Conservation (phyloP, 2,113 vertebrate genomes). For the Columba janthina region DNA sequence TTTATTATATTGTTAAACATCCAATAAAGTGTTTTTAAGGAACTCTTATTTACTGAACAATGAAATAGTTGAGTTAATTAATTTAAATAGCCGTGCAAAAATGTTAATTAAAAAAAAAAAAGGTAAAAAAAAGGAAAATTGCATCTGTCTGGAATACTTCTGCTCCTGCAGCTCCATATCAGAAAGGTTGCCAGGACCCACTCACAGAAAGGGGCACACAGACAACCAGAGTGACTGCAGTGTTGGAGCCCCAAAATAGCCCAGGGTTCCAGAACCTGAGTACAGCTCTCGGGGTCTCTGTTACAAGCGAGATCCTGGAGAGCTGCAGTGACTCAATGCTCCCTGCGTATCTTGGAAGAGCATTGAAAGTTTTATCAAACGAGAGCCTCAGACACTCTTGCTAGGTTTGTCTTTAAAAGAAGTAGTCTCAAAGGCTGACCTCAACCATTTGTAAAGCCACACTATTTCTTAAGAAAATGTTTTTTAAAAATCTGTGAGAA, state of each 20-base stretch:
- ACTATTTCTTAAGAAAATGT: background rate
- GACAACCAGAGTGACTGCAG: background rate
- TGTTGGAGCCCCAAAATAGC: background rate
- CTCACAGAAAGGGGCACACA: background rate
- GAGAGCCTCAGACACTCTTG: accelerated
- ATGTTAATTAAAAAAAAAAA: background rate
- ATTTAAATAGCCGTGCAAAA: background rate
- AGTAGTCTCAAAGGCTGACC: background rate
- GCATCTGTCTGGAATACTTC: background rate
- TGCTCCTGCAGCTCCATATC: background rate
- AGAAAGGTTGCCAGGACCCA: background rate
- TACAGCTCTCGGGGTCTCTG: background rate
- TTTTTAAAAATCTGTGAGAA: background rate
- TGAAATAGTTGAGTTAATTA: background rate
- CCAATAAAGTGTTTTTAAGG: conserved; percentile 43
- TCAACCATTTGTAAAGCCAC: background rate
- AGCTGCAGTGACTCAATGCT: background rate
- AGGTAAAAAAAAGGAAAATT: background rate
- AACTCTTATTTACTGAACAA: conserved; percentile 23
- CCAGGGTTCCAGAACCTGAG: background rate
- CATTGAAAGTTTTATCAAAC: background rate
- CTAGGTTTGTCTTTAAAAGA: background rate
- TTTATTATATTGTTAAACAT: conserved; percentile 10
- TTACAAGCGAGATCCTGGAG: accelerated
- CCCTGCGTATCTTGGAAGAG: too few species aligned